Evolutionary conservation across 2,113 vertebrate genomes (phyloP).

Genomic region (Cyanoramphus novaezelandiae): DNA sequence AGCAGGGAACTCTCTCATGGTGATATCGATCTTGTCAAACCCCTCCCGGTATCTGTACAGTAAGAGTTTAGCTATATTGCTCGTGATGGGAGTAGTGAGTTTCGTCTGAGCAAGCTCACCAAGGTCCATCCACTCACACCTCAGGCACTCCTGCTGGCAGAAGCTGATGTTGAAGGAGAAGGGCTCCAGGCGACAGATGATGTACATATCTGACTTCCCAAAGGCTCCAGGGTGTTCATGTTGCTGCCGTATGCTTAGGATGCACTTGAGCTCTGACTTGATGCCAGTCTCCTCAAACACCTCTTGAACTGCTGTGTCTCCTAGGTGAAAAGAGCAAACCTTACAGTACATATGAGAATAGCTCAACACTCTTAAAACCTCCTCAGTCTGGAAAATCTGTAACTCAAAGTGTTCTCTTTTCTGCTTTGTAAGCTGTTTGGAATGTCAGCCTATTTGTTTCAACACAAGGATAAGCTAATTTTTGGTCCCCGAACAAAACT

Average conservation of each 20-base stretch:
- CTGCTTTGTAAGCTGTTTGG: neutral
- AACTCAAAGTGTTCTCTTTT: neutral
- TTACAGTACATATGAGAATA: neutral
- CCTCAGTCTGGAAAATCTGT: neutral
- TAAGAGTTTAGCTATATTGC: constrained; percentile 82
- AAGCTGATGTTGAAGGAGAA: constrained; percentile 83
- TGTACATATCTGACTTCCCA: constrained; percentile 90
- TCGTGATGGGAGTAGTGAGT: constrained; percentile 84
- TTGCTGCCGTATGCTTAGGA: constrained; percentile 92
- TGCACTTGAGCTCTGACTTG: constrained; percentile 87
- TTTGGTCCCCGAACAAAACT: neutral
- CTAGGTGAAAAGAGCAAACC: constrained; percentile 54
- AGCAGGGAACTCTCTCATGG: constrained; percentile 82
- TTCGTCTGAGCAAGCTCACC: constrained; percentile 69
- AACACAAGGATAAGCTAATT: neutral
- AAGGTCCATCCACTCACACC: constrained; percentile 90
- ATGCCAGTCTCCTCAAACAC: constrained; percentile 95
- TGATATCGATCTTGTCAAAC: constrained; percentile 85
- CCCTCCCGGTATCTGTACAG: constrained; percentile 83
- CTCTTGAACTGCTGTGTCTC: constrained; percentile 89
- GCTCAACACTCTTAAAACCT: neutral
- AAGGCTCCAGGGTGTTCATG: constrained; percentile 89
- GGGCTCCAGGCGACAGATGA: constrained; percentile 89
- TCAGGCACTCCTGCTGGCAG: constrained; percentile 88
- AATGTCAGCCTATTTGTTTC: neutral